phyloP scores from a whole-genome alignment of 2,888 invertebrate species.

The Himalopsyche kuldschensis region DNA sequence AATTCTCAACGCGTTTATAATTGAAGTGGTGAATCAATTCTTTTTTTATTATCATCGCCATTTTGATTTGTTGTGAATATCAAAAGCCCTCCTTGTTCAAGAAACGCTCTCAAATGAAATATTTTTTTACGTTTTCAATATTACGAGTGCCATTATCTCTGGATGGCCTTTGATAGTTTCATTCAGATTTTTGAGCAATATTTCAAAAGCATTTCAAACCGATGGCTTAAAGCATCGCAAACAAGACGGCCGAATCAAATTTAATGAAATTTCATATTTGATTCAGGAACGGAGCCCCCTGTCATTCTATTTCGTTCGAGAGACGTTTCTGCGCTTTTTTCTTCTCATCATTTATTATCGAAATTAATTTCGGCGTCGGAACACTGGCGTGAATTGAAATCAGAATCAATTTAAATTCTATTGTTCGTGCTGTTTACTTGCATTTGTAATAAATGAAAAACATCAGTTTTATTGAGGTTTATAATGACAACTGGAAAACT shows the following conservation, averaged over 20 bases:
- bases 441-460: neutral
- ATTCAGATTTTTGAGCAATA: neutral
- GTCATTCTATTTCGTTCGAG: constrained; percentile 8
- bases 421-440: neutral
- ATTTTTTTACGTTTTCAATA: neutral
- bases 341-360: constrained; percentile 16
- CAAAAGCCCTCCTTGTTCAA: neutral
- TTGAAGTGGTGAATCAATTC: neutral
- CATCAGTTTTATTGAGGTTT: no score
- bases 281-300: constrained; percentile 2
- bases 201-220: neutral
- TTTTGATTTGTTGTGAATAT: neutral
- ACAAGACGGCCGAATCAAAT: constrained; percentile 20
- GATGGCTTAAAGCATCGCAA: neutral
- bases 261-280: constrained; percentile 15
- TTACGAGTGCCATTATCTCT: neutral
- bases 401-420: constrained; percentile 34
- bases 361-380: constrained; percentile 22
- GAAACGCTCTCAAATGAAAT: neutral
- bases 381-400: constrained; percentile 33
- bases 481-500: no score
- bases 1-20: neutral
- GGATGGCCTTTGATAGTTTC: neutral
- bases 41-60: neutral
- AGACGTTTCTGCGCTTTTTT: constrained; percentile 8